Evolutionary conservation across 2,797 vertebrate species (phyloP).

Genomic region (Melanotaenia pygmaea): DNA sequence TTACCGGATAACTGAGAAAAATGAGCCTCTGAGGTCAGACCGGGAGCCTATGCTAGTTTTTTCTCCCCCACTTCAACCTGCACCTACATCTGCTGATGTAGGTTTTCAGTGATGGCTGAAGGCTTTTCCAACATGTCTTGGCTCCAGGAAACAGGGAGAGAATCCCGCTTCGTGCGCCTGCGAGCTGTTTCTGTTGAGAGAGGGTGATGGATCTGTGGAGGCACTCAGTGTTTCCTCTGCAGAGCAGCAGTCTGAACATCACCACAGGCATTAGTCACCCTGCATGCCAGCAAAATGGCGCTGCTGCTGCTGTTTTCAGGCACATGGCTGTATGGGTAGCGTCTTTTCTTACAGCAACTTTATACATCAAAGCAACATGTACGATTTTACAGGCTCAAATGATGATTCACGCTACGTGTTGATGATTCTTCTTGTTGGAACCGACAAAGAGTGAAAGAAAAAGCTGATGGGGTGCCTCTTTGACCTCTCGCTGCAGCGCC

Average conservation of each 20-base stretch:
- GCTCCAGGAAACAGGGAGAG: background rate
- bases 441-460: background rate
- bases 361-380: too few relatives aligned
- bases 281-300: slow-evolving; percentile 64
- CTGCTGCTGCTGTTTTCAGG: slow-evolving; percentile 6
- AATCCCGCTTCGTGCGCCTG: background rate
- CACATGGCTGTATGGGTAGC: slow-evolving; percentile 27
- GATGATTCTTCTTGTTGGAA: background rate
- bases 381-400: background rate
- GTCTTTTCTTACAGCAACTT: background rate
- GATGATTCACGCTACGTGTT: background rate
- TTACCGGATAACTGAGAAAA: background rate
- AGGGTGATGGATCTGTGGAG: slow-evolving; percentile 27
- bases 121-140: background rate
- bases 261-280: slow-evolving; percentile 66
- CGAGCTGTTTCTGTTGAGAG: slow-evolving; percentile 2
- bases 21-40: background rate
- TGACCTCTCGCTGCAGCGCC: background rate
- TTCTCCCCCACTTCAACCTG: background rate
- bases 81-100: background rate
- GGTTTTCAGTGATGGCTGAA: slow-evolving; percentile 5
- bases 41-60: too few relatives aligned
- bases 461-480: background rate
- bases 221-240: slow-evolving; percentile 40
- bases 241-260: slow-evolving; percentile 45